Percentiles rank a stretch among this genome's conserved stretches.
Evolutionary conservation across 1,140 invertebrate genomes (phyloP).

Genomic region (Drosophila truncata): DNA sequence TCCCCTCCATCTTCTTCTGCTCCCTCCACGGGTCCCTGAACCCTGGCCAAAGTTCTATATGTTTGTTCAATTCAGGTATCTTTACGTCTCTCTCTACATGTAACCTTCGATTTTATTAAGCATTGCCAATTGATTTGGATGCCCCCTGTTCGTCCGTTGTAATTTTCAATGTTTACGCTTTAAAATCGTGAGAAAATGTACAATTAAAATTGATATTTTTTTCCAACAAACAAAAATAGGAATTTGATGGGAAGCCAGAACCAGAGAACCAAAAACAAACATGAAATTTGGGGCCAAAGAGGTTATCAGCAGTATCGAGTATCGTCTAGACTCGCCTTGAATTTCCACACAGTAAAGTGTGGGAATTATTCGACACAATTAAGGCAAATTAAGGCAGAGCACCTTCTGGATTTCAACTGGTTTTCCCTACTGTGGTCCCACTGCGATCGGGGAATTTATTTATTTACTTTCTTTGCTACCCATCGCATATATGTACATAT

Average conservation of each 20-base stretch:
- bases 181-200: slow-evolving; percentile 76
- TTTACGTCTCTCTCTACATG: neutral
- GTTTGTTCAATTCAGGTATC: slow-evolving; percentile 9
- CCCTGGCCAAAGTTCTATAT: slow-evolving; percentile 31
- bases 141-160: neutral
- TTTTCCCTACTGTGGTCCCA: slow-evolving; percentile 1
- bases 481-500: slow-evolving; percentile 9
- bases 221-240: slow-evolving; percentile 62
- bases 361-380: slow-evolving; percentile 26
- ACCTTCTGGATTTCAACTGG: slow-evolving; percentile 12
- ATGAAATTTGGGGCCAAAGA: slow-evolving; percentile 53
- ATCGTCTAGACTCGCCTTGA: slow-evolving; percentile 39
- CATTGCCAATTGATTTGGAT: slow-evolving; percentile 40
- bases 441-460: slow-evolving; percentile 45
- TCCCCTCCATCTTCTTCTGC: neutral
- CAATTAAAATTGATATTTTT: slow-evolving; percentile 80
- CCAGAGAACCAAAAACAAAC: slow-evolving; percentile 47
- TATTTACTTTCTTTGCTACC: slow-evolving; percentile 45
- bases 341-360: slow-evolving; percentile 55
- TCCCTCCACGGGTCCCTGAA: slow-evolving; percentile 26
- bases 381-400: slow-evolving; percentile 28
- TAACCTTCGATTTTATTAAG: slow-evolving; percentile 49
- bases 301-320: slow-evolving; percentile 64
- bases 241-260: slow-evolving; percentile 7
- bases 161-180: slow-evolving; percentile 45